Percentiles rank a stretch among this genome's conserved stretches.
Conservation (phyloP, 2,888 invertebrate genomes). For the Tetrapedia diversipes region DNA sequence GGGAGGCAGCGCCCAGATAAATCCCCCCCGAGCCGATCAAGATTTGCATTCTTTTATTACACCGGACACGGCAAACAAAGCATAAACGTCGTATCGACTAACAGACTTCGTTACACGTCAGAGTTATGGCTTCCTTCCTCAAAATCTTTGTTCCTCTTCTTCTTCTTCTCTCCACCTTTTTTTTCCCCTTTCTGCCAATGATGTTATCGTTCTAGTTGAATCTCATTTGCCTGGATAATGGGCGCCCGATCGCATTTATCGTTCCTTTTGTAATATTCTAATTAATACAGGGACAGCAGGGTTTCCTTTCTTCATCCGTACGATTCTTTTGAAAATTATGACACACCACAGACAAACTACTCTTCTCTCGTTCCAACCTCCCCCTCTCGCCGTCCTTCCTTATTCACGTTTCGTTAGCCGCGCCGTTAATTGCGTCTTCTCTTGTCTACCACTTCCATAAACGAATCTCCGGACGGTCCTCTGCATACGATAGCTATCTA, state of each 20-base stretch:
- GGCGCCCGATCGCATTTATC: conserved; percentile 35
- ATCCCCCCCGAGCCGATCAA: conserved; percentile 39
- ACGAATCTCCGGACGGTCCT: conserved; percentile 63
- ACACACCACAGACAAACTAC: neutral
- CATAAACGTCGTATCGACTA: conserved; percentile 57
- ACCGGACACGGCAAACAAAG: conserved; percentile 54
- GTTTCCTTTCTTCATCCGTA: neutral
- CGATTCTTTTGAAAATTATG: neutral
- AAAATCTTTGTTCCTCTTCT: conserved; percentile 34
- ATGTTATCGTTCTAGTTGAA: conserved; percentile 39
- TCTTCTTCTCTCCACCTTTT: conserved; percentile 58
- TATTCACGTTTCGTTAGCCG: conserved; percentile 18
- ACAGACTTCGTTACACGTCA: conserved; percentile 56
- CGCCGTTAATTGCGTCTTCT: conserved; percentile 35
- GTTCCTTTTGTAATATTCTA: neutral
- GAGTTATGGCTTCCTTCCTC: conserved; percentile 68
- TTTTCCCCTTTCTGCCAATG: conserved; percentile 22
- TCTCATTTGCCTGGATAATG: conserved; percentile 49
- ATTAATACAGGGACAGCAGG: neutral
- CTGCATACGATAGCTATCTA: conserved; percentile 64
- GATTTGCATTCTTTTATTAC: conserved; percentile 72
- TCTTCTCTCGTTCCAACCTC: neutral
- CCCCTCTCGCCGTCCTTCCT: neutral
- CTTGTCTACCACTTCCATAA: conserved; percentile 27
- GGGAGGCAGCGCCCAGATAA: conserved; percentile 62